Percentiles rank a stretch among this genome's conserved stretches.
Conservation (phyloP, 2,888 invertebrate genomes). For the Lasioglossum leucozonium region DNA sequence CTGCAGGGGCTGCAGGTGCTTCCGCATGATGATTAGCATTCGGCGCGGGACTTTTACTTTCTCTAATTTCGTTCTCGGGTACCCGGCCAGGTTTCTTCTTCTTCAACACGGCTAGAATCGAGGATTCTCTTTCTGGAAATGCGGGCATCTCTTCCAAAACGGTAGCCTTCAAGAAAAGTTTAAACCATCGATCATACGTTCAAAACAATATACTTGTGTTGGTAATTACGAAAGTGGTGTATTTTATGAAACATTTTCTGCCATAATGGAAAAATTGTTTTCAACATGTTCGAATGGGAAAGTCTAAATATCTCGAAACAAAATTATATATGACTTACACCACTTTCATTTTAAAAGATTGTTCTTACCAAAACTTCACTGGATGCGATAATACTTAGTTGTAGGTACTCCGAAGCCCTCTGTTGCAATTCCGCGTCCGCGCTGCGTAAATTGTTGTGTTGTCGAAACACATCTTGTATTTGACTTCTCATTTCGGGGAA, state of each 20-base stretch:
- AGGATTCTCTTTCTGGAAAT: slow-evolving; percentile 99
- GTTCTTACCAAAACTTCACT: slow-evolving; percentile 95
- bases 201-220: slow-evolving; percentile 44
- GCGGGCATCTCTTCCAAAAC: slow-evolving; percentile 99
- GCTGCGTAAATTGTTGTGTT: slow-evolving; percentile 97
- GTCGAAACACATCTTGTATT: slow-evolving; percentile 97
- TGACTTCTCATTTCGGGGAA: slow-evolving; percentile 99
- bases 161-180: slow-evolving; percentile 89
- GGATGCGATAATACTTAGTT: slow-evolving; percentile 97
- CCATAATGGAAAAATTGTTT: too few species aligned
- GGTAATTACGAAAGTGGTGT: too few species aligned
- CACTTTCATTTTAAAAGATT: not conserved
- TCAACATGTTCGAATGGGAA: too few species aligned
- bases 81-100: slow-evolving; percentile 99
- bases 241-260: too few species aligned
- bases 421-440: slow-evolving; percentile 99
- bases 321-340: too few species aligned
- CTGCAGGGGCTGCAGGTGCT: slow-evolving; percentile 77
- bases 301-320: too few species aligned
- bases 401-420: slow-evolving; percentile 98
- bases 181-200: not conserved
- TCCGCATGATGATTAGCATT: slow-evolving; percentile 85
- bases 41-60: slow-evolving; percentile 91
- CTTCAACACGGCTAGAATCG: slow-evolving; percentile 98
- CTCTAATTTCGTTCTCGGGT: slow-evolving; percentile 94